A percentile compares a stretch with the other conserved stretches of the same genome.
Conservation (phyloP, 2,797 vertebrate species). For the Protosalanx chinensis region DNA sequence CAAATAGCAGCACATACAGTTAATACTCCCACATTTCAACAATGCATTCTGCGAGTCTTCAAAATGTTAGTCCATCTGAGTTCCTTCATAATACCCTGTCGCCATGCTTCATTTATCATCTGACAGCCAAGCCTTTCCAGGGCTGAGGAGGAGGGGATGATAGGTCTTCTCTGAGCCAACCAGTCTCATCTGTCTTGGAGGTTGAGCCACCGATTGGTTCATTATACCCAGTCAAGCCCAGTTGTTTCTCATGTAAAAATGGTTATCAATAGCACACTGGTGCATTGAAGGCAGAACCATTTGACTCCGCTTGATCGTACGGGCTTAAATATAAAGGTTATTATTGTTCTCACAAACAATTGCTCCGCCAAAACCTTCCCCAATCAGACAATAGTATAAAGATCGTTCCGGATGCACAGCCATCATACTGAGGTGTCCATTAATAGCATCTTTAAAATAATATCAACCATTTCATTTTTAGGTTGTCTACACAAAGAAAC, state of each 20-base stretch:
- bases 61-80: not conserved
- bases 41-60: not conserved
- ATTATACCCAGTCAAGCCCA: not conserved
- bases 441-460: not conserved
- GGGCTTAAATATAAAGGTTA: not conserved
- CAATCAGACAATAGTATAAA: not conserved
- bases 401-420: not conserved
- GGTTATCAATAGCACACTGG: too few relatives aligned
- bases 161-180: conserved; percentile 1
- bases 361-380: not conserved
- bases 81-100: not conserved
- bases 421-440: not conserved
- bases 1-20: too few relatives aligned
- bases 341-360: not conserved
- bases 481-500: not conserved
- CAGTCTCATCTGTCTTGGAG: not conserved
- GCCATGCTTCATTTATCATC: not conserved
- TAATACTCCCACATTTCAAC: not conserved
- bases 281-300: too few relatives aligned
- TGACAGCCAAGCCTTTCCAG: not conserved
- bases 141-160: not conserved
- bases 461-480: not conserved
- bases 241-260: too few relatives aligned
- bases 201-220: not conserved
- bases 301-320: not conserved